phyloP scores from a whole-genome alignment of 2,113 vertebrate genomes.

The Chinchilla lanigera region DNA sequence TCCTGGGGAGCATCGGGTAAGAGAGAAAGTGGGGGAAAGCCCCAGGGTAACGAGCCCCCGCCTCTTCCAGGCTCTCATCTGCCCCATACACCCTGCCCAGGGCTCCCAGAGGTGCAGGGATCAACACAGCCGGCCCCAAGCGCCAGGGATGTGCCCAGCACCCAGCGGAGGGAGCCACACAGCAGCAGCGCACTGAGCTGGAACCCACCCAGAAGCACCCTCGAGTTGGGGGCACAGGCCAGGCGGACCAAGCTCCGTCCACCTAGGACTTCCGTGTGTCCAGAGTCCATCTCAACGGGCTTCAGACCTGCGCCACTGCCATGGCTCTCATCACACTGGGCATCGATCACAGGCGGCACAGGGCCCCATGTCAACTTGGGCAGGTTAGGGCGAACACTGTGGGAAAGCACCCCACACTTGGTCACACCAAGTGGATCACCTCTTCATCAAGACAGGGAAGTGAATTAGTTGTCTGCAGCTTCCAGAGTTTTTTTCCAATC shows the following conservation, averaged over 20 bases:
- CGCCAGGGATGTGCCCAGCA: no score
- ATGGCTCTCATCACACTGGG: not conserved
- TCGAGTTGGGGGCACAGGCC: not conserved
- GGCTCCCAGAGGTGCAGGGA: not conserved
- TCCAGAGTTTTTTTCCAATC: not conserved
- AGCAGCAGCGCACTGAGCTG: not conserved
- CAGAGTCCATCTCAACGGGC: not conserved
- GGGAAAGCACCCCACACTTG: not conserved
- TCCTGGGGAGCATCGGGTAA: not conserved
- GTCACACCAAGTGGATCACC: not conserved
- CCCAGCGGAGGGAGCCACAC: not conserved
- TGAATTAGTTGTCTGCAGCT: fast-evolving
- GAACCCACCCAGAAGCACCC: not conserved
- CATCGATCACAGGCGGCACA: not conserved
- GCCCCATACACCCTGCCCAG: not conserved
- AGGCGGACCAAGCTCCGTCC: not conserved
- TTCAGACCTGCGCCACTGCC: fast-evolving
- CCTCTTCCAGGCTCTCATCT: not conserved
- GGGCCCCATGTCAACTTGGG: not conserved
- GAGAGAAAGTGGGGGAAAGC: fast-evolving
- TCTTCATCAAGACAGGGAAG: not conserved
- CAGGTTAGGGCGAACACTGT: no score
- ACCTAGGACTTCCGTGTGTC: no score
- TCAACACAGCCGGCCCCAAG: not conserved
- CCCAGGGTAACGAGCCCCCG: not conserved